Base-by-base conservation (phyloP, 1,140 invertebrate genomes). In the Caerostris extrusa region DNA sequence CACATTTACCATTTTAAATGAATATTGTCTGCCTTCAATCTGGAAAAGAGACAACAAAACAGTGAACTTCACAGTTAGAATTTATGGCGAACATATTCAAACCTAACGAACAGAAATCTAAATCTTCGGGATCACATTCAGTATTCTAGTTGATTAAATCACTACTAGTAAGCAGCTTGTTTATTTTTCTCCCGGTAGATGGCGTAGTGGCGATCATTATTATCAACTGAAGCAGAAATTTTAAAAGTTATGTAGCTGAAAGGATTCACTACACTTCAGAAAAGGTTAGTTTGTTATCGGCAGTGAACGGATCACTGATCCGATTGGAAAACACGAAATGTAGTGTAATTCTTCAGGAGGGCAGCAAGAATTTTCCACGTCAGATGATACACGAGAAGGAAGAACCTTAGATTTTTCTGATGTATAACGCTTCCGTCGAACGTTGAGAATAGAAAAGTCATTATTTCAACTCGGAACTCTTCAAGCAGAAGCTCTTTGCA, bases 251-350 rank as follows among this genome's bases (percentile, higher is more conserved):
- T 77, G 71, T 34, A 77, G 71, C 50, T 50, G 71, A 77, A 77
- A 50, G 71, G 53, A 77, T 77, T 77, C 71, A 77, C 50, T 77
- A 34, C 19, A 77, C 8, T 53, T 77, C 71, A 5, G 34, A 50
- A 53, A 77, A 77, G 71, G 71, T 77, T 77, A 77, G 71, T 50
- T 77, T 77, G 34, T 77, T 77, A 77, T 77, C 71, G 71, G 71
- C 53, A 77, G 12, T 77, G 71, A 77, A 77, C 71, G 71, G 71
- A 77, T 50, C 71, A 77, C 34, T 77, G 71, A 77, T 77, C 71
- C 71, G 34, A 50, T 77, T 12, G 50, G 71, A 77, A 77, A 77
- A 77, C 71, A 77, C 50, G 71, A 12, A 77, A 5, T 3, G 71
- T 12, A 77, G 53, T 10, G 71, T 50, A 53, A 77, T 77, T 8